These are phyloP conservation scores for Acrossocheilus fasciatus DNA, from an alignment of 2,797 vertebrate species.

Conservation along the genomic window DNA sequence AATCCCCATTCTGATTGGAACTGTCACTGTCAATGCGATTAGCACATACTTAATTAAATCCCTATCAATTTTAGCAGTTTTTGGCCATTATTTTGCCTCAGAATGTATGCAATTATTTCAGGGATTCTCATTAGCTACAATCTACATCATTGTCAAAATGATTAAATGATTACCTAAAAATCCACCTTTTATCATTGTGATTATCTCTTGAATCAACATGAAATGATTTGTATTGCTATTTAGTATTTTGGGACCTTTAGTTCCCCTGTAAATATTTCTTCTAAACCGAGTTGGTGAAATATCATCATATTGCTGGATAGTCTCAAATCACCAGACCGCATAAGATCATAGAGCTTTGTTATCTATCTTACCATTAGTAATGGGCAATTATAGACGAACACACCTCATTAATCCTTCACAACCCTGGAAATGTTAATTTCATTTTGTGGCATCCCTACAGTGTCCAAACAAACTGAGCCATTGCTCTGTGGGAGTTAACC, in stretches of 20 bases:
- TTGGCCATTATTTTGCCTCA: not conserved
- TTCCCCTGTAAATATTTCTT: not conserved
- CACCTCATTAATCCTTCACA: constrained; percentile 63
- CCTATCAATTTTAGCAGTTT: constrained; percentile 3
- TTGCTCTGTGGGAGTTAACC: constrained; percentile 54
- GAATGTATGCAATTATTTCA: not conserved
- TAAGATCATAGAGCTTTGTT: constrained; percentile 54
- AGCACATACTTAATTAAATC: not conserved
- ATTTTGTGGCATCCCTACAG: constrained; percentile 41
- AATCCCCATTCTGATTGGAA: constrained; percentile 5
- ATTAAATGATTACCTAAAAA: not conserved
- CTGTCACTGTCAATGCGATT: not conserved
- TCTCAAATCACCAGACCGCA: not conserved
- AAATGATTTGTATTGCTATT: not conserved
- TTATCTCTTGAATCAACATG: not conserved
- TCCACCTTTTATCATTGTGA: not conserved
- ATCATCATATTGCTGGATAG: constrained; percentile 8
- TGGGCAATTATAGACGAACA: constrained; percentile 60
- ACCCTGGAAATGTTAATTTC: constrained; percentile 54
- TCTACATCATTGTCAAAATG: not conserved
- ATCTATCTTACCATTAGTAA: constrained; percentile 67
- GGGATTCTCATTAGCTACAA: constrained; percentile 13
- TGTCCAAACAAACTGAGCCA: constrained; percentile 50
- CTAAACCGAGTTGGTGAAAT: not conserved
- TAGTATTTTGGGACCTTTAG: not conserved